These are phyloP conservation scores for Chaetops frenatus DNA, from an alignment of 2,113 vertebrate genomes.

Conservation along the genomic window DNA sequence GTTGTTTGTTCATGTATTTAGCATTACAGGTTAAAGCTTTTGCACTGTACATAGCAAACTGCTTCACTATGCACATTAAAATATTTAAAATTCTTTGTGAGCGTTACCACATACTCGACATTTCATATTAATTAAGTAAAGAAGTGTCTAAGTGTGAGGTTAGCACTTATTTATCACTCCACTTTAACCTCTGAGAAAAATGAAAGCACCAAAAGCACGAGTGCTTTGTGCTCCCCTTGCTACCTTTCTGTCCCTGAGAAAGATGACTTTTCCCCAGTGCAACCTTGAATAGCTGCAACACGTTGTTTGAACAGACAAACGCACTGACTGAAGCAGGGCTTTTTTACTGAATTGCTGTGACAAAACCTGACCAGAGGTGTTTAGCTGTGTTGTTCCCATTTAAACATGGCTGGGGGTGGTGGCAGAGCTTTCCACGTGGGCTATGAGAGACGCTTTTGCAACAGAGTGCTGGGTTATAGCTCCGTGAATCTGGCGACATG, in stretches of 20 bases:
- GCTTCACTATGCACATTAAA: neutral
- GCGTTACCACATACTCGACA: neutral
- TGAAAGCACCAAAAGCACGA: neutral
- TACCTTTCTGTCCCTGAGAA: neutral
- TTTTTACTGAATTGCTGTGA: neutral
- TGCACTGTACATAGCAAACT: neutral
- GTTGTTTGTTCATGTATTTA: neutral
- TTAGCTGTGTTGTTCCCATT: neutral
- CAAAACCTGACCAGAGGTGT: neutral
- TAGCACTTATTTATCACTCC: neutral
- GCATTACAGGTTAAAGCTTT: neutral
- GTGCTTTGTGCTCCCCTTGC: neutral
- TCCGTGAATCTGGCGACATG: no score
- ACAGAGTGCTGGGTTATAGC: no score
- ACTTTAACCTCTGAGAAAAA: neutral
- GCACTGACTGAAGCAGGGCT: neutral
- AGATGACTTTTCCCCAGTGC: neutral
- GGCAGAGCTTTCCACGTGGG: no score
- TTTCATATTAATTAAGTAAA: neutral
- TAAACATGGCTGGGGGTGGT: no score
- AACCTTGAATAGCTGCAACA: neutral
- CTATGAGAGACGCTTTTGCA: no score
- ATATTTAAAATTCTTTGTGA: conserved; percentile 38
- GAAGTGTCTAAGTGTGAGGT: neutral
- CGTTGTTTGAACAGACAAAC: neutral